Evolutionary conservation across 2,113 vertebrate genomes (phyloP), one percentile per base, ranked within the genome.

Genomic region (Conger conger): DNA sequence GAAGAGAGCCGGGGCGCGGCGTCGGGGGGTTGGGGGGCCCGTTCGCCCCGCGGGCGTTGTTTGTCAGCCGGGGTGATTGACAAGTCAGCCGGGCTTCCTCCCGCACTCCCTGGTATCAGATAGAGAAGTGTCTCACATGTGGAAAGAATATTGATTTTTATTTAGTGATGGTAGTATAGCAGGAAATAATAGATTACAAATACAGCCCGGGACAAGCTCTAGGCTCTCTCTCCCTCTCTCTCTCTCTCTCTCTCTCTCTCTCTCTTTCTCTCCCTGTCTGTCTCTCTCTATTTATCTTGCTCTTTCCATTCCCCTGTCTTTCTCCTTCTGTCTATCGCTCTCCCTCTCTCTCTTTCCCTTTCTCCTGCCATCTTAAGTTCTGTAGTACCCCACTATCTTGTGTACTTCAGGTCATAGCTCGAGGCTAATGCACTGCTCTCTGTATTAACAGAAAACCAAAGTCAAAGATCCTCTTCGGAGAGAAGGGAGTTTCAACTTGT

Each of bases 111-210:
- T 80, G 82, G 17, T 91, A 92, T 91, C 89, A 87, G 89, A 89
- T 90, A 73, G 79, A 87, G 82, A 88, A 88, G 87, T 88, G 88
- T 88, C 88, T 87, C 81, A 92, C 84, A 87, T 89, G 84, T 89
- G 88, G 86, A 89, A 88, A 85, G 84, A 85, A 89, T 89, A 91
- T 92, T 87, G 91, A 90, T 91, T 92, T 91, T 88, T 85, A 86
- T 87, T 92, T 89, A 88, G 87, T 68, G 83, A 87, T 85, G 88
- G 88, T 87, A 53, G 81, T 83, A 84, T 45, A 80, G 85, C 80
- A 85, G 87, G 87, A 91, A 88, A 88, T 89, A 84, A 89, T 88
- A 89, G 86, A 92, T 91, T 90, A 90, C 84, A 86, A 87, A 83
- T 76, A 79, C 60, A 82, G 81, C 79, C 80, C 54, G 40, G 33